These are phyloP conservation scores for Ophonus ardosiacus DNA, from an alignment of 2,888 invertebrate species.

Conservation along the genomic window DNA sequence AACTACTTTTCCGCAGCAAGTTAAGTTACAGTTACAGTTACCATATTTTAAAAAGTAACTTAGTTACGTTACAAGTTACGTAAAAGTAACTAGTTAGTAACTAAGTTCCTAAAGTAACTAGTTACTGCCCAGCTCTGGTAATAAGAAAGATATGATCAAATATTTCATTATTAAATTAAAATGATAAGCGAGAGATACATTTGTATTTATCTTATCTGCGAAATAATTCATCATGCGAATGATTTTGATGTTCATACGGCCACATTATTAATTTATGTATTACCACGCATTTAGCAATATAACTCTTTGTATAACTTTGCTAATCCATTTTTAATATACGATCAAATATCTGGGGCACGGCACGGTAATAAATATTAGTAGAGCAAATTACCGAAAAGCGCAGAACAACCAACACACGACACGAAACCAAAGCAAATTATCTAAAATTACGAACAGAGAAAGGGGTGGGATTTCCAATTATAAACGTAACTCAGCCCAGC, in stretches of 20 bases:
- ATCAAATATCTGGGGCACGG: not conserved
- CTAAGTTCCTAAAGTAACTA: no score
- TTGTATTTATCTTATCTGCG: not conserved
- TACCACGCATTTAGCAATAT: not conserved
- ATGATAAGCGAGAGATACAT: not conserved
- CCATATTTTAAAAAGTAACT: no score
- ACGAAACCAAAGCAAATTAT: constrained; percentile 23
- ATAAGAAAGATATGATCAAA: no score
- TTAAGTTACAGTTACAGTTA: no score
- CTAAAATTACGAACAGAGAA: not conserved
- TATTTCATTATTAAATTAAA: not conserved
- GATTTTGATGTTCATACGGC: not conserved
- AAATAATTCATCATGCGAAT: not conserved
- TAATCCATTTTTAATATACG: not conserved
- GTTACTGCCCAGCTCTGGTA: no score
- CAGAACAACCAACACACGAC: constrained; percentile 35
- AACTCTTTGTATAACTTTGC: not conserved
- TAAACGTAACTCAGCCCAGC: not conserved
- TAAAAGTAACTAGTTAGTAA: no score
- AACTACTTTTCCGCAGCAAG: no score
- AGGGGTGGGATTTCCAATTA: constrained; percentile 26
- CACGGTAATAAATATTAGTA: not conserved
- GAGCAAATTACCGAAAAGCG: not conserved
- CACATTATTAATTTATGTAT: not conserved
- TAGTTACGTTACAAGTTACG: no score